Conservation (phyloP, 1,140 invertebrate genomes). For the Centruroides vittatus region DNA sequence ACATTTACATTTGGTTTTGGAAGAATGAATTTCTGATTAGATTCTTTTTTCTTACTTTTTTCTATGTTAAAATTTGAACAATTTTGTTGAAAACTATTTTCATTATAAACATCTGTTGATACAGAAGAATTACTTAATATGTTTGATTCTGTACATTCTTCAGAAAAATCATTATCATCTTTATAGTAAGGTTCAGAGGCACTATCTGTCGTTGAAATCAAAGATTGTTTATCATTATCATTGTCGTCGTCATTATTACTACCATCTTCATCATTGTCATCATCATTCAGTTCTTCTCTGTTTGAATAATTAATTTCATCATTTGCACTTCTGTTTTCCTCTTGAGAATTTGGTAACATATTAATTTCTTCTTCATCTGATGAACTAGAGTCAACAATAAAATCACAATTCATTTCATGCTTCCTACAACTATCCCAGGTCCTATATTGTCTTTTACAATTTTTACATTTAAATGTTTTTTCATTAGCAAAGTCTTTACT, state of each 20-base stretch:
- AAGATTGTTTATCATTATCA: too few species aligned
- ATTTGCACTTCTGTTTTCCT: not conserved
- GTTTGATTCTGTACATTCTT: too few species aligned
- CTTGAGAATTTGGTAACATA: not conserved
- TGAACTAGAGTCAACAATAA: constrained; percentile 32
- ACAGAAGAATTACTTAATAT: not conserved
- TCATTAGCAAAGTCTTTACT: not conserved
- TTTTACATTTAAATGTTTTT: constrained; percentile 65
- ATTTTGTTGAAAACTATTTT: not conserved
- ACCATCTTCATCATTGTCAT: too few species aligned
- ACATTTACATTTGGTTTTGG: not conserved
- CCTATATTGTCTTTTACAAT: constrained; percentile 75
- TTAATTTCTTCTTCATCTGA: constrained; percentile 23
- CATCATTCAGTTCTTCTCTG: too few species aligned
- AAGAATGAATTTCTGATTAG: not conserved
- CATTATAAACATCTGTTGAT: not conserved
- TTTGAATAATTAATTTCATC: too few species aligned
- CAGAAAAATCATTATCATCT: too few species aligned
- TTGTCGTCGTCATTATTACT: too few species aligned
- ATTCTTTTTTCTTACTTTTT: too few species aligned
- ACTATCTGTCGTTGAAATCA: not conserved
- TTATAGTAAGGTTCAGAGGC: not conserved
- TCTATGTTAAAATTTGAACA: not conserved
- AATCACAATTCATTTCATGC: constrained; percentile 56
- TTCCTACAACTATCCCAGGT: constrained; percentile 70